Evolutionary conservation across 2,888 invertebrate species (phyloP).

Genomic region (Drosophila kanekoi): DNA sequence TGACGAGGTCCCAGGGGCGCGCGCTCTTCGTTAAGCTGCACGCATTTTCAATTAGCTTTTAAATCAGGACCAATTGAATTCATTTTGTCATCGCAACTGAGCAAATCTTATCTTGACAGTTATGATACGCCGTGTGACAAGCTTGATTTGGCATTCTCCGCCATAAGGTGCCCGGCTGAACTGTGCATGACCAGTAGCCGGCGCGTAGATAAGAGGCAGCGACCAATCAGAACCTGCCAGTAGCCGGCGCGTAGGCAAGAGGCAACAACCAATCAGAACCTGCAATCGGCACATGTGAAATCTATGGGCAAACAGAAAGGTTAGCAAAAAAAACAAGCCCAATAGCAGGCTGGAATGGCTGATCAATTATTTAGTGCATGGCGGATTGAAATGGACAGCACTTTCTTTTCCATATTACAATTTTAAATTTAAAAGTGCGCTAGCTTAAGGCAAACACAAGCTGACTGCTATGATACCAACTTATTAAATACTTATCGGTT

Average conservation of each 20-base stretch:
- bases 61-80: no score
- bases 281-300: constrained; percentile 72
- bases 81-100: constrained; percentile 43
- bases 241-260: no score
- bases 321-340: constrained; percentile 26
- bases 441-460: constrained; percentile 5
- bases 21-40: no score
- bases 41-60: no score
- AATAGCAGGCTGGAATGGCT: constrained; percentile 47
- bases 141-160: constrained; percentile 80
- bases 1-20: no score
- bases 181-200: constrained; percentile 66
- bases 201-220: constrained; percentile 39
- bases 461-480: constrained; percentile 29
- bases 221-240: no score
- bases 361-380: constrained; percentile 32
- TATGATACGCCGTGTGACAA: constrained; percentile 75
- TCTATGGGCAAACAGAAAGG: constrained; percentile 66
- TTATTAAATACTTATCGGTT: constrained; percentile 5
- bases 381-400: constrained; percentile 19
- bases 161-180: constrained; percentile 72
- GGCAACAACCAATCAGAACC: no score
- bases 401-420: constrained; percentile 20
- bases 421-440: constrained; percentile 20
- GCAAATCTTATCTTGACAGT: constrained; percentile 65